Evolutionary conservation across 2,888 invertebrate species (phyloP).

Genomic region (Nomada goodeniana): DNA sequence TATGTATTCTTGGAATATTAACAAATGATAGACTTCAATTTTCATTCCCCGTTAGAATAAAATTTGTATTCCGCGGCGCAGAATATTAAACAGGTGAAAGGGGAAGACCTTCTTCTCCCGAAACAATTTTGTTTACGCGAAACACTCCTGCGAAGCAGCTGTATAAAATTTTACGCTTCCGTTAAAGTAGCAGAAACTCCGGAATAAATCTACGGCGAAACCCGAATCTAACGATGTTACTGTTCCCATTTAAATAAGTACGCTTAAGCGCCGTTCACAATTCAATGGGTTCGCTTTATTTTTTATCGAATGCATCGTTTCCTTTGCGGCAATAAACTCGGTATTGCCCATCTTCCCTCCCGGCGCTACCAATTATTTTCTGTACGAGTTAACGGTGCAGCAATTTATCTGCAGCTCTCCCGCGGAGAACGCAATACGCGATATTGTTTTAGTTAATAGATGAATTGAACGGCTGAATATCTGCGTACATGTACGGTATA

Average conservation of each 20-base stretch:
- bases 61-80: no score
- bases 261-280: constrained; percentile 12
- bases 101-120: not conserved
- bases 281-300: constrained; percentile 5
- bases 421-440: no score
- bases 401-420: no score
- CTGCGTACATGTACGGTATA: no score
- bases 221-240: constrained; percentile 30
- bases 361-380: not conserved
- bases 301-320: not conserved
- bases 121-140: constrained; percentile 24
- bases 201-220: constrained; percentile 11
- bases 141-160: not conserved
- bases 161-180: constrained; percentile 21
- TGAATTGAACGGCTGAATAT: no score
- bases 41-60: no score
- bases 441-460: no score
- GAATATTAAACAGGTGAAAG: not conserved
- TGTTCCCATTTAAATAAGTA: not conserved
- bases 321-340: not conserved
- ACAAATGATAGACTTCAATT: no score
- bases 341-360: not conserved
- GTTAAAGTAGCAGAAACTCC: not conserved
- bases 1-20: no score
- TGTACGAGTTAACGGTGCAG: not conserved